Base-by-base conservation (phyloP, 2,113 vertebrate species). In the Phaethornis superciliosus region DNA sequence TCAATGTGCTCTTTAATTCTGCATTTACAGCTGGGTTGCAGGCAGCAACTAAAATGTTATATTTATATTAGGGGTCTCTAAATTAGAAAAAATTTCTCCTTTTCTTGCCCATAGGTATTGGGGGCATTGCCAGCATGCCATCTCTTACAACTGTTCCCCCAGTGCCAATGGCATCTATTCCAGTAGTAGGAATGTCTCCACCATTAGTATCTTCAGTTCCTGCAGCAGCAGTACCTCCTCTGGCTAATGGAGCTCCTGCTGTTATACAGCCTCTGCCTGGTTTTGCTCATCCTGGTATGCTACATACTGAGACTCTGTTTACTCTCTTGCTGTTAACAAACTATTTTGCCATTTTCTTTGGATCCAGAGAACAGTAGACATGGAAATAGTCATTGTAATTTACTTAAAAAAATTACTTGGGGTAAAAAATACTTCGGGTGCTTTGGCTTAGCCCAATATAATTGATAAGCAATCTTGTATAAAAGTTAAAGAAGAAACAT, bases 131-230 rank as follows among this genome's bases (percentile, higher is more conserved):
- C 85, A 97, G 96, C 89, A 97, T 99, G 93, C 92, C 98, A 4
- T 94, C 98, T 18, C 98, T 99, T 35, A 96, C 97, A 74, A 97
- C 90, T 12, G 98, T 99, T 84, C 98, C 99, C 94, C 98, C 99
- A 6, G 98, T 99, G 96, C 99, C 99, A 90, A 98, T 99, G 93
- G 98, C 98, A 26, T 98, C 99, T 72, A 98, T 99, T 62, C 98
- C 99, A 4, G 98, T 98, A 30, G 98, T 99, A 30, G 99, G 99
- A 56, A 98, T 99, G 97, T 99, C 99, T 54, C 99, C 99, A 30
- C 98, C 99, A 1, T 97, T 99, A 68, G 98, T 99, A 65, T 98
- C 99, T 15, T 98, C 99, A 14, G 98, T 98, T 62, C 98, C 98
- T 30, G 97, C 98, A 44, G 95, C 98, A 83, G 97, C 98, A 60